These are phyloP conservation scores for Porites lutea DNA, from an alignment of 64 coral and sea anemone genomes.

Conservation along the genomic window DNA sequence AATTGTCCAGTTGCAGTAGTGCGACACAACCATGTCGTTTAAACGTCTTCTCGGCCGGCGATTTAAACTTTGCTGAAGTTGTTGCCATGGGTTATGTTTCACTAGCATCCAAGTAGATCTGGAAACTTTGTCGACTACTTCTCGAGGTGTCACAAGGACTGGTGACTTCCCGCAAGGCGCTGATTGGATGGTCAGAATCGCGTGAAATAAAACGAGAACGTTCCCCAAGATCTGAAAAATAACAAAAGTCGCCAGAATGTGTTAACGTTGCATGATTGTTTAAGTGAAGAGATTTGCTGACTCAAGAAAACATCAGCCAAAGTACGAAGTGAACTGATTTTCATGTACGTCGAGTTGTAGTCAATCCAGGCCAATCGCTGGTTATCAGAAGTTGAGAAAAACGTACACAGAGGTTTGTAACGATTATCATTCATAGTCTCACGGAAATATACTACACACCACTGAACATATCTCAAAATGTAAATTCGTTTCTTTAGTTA, in stretches of 20 bases:
- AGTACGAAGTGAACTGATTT: neutral
- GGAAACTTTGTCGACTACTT: neutral
- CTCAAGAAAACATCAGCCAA: constrained; percentile 1
- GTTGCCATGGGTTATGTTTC: neutral
- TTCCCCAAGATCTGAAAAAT: neutral
- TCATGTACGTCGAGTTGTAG: no score
- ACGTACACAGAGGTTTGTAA: neutral
- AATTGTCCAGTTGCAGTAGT: constrained; percentile 21
- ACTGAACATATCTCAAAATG: neutral
- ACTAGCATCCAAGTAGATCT: constrained; percentile 11
- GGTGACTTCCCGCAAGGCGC: constrained; percentile 33
- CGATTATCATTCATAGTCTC: no score
- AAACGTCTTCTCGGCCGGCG: neutral
- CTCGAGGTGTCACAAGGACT: neutral
- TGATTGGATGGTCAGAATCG: neutral
- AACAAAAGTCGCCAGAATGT: neutral
- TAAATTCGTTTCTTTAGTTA: neutral
- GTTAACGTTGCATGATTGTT: neutral
- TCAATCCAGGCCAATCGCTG: no score
- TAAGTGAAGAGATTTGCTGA: constrained; percentile 10
- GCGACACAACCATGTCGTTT: neutral
- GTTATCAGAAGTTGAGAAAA: no score
- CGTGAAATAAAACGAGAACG: neutral
- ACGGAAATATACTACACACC: neutral
- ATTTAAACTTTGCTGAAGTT: neutral